Percentiles rank a stretch among this genome's conserved stretches.
Evolutionary conservation across 2,888 invertebrate genomes (phyloP).

Genomic region (Poecilus cupreus): DNA sequence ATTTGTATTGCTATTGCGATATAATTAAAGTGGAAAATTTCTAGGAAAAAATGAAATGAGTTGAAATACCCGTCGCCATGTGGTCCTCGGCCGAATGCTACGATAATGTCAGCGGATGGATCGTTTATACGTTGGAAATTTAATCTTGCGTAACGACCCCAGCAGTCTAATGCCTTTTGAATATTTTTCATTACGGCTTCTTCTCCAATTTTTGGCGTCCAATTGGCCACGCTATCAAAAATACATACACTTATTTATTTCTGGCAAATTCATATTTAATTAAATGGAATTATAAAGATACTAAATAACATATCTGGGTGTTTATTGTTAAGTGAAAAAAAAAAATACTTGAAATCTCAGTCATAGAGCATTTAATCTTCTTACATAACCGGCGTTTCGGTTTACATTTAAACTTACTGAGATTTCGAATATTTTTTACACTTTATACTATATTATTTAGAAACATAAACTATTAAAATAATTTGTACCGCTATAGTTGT

Average conservation of each 20-base stretch:
- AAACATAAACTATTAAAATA: no score
- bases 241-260: no score
- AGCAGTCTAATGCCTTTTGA: constrained; percentile 78
- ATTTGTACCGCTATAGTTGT: no score
- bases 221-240: constrained; percentile 80
- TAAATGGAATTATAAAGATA: no score
- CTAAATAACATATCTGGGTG: background rate
- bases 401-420: no score
- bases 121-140: constrained; percentile 74
- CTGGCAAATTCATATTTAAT: background rate
- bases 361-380: no score
- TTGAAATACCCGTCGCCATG: constrained; percentile 80
- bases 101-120: constrained; percentile 82
- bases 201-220: constrained; percentile 78
- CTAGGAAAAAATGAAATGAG: background rate
- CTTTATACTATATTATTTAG: no score
- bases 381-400: no score
- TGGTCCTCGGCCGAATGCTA: constrained; percentile 81
- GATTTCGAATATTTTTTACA: no score
- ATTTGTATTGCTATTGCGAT: constrained; percentile 9
- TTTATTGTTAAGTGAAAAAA: no score
- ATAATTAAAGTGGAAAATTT: background rate
- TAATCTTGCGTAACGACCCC: constrained; percentile 81
- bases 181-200: constrained; percentile 76
- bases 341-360: no score